A percentile compares a stretch with the other conserved stretches of the same genome.
Conservation (phyloP, 2,113 vertebrate genomes). For the Hylia prasina region DNA sequence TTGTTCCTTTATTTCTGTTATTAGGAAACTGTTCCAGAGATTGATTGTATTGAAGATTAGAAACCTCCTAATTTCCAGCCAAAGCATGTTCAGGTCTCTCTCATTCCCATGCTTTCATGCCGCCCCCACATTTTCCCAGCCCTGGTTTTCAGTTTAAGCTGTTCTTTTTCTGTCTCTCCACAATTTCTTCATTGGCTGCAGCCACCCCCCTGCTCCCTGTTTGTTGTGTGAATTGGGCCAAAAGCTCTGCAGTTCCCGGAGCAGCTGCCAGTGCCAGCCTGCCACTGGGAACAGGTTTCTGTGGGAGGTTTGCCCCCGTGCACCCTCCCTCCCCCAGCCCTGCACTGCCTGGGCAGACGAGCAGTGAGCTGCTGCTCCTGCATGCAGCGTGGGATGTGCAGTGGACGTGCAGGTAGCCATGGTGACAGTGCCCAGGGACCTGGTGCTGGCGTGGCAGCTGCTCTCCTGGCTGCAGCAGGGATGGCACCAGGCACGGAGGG, state of each 20-base stretch:
- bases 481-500: not conserved
- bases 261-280: not conserved
- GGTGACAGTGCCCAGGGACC: not conserved
- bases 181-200: not conserved
- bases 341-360: accelerated
- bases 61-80: not conserved
- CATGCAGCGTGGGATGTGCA: accelerated
- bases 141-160: not conserved
- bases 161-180: constrained; percentile 26
- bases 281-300: not conserved
- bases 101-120: not conserved
- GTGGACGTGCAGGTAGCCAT: not conserved
- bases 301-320: accelerated
- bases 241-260: accelerated
- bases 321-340: not conserved
- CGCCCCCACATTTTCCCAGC: not conserved
- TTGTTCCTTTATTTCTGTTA: not conserved
- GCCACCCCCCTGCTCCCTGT: not conserved
- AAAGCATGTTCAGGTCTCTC: not conserved
- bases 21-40: not conserved
- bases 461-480: not conserved
- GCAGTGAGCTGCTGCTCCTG: not conserved
- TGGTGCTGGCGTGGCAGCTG: not conserved
- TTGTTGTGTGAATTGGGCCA: not conserved
- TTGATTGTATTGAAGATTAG: not conserved